These are phyloP conservation scores for Pristis pectinata DNA, from an alignment of 2,797 vertebrate species.

Conservation along the genomic window DNA sequence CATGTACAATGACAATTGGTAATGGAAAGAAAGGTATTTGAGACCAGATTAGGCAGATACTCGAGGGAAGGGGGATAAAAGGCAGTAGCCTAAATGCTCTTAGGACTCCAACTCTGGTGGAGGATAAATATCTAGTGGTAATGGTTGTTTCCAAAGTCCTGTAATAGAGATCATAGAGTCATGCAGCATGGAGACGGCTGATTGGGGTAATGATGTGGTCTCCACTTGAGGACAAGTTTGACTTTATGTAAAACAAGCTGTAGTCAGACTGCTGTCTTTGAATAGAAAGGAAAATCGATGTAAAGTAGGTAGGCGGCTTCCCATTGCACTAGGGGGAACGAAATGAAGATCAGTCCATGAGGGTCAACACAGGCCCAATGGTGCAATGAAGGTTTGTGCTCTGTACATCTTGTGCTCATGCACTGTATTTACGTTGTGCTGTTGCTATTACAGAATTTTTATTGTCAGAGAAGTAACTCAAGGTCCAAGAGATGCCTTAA, in stretches of 20 bases:
- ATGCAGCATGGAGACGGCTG: too few relatives aligned
- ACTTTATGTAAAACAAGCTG: not conserved
- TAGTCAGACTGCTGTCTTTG: not conserved
- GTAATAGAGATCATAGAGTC: too few relatives aligned
- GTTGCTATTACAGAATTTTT: not conserved
- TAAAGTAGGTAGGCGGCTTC: not conserved
- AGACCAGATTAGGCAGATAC: too few relatives aligned
- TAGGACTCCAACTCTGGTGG: not conserved
- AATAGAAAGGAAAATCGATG: not conserved
- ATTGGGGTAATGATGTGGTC: not conserved
- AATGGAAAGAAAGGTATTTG: too few relatives aligned
- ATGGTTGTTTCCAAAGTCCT: not conserved
- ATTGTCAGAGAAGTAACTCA: not conserved
- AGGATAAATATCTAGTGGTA: not conserved
- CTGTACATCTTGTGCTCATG: not conserved
- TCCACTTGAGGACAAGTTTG: not conserved
- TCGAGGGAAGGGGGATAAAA: not conserved
- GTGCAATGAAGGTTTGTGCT: not conserved
- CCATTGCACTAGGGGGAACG: not conserved
- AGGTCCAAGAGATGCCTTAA: not conserved
- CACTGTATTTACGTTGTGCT: not conserved
- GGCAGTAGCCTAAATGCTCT: not conserved
- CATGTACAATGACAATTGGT: too few relatives aligned
- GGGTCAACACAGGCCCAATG: not conserved
- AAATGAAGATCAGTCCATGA: not conserved